Conservation (phyloP, 2,888 invertebrate species). For the Aphodius sticticus region DNA sequence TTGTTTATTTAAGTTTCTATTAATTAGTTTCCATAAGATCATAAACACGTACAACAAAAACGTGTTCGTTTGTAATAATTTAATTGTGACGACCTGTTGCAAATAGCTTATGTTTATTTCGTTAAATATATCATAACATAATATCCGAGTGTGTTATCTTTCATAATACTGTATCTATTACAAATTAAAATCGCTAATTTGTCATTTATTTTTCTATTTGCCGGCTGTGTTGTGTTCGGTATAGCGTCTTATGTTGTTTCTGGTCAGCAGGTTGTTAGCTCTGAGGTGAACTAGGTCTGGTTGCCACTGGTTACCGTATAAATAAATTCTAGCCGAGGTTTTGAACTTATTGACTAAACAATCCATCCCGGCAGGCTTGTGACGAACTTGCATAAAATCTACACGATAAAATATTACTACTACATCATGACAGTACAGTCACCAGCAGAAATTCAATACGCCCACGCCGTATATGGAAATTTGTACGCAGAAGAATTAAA, state of each 20-base stretch:
- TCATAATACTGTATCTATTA: too few relatives aligned
- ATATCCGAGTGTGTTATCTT: too few relatives aligned
- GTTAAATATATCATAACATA: too few relatives aligned
- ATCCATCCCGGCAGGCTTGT: not conserved
- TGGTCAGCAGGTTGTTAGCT: not conserved
- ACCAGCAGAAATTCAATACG: not conserved
- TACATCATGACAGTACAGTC: not conserved
- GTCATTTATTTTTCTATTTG: not conserved
- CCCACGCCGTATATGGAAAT: not conserved
- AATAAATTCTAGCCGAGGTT: not conserved
- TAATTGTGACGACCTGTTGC: too few relatives aligned
- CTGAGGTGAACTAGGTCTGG: not conserved
- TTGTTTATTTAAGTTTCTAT: too few relatives aligned
- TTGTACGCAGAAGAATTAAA: not conserved
- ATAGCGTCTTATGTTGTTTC: not conserved
- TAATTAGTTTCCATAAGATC: too few relatives aligned
- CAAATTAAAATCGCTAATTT: not conserved
- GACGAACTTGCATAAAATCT: slow-evolving; percentile 8
- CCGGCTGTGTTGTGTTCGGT: not conserved
- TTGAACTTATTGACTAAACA: not conserved
- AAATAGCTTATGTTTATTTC: too few relatives aligned
- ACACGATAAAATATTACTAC: not conserved
- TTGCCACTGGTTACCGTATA: not conserved
- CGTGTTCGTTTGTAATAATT: too few relatives aligned
- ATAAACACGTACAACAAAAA: too few relatives aligned